Percentiles rank a stretch among this genome's conserved stretches.
Conservation (phyloP, 2,888 invertebrate species). For the Agrotis puta region DNA sequence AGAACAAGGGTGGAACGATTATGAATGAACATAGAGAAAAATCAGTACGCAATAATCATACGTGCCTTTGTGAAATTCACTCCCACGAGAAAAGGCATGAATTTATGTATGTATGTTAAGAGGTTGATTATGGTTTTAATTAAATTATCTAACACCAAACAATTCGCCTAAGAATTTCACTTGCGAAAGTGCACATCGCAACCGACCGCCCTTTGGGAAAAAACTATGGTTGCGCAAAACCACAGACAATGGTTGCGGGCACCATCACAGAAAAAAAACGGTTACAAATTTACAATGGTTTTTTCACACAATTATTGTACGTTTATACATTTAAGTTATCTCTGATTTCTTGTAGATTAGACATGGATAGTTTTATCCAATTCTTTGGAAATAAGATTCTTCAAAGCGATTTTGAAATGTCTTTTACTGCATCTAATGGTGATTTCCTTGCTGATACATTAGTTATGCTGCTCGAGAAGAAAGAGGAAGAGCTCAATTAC, state of each 20-base stretch:
- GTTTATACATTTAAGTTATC: slow-evolving; percentile 46
- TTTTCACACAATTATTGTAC: slow-evolving; percentile 60
- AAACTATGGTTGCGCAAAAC: slow-evolving; percentile 56
- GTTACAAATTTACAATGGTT: slow-evolving; percentile 45
- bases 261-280: slow-evolving; percentile 45
- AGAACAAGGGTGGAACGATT: background rate
- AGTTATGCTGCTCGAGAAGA: background rate
- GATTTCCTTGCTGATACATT: slow-evolving; percentile 4
- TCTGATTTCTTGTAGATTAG: slow-evolving; percentile 44
- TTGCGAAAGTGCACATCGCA: slow-evolving; percentile 55
- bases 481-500: slow-evolving; percentile 1
- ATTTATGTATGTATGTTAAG: slow-evolving; percentile 29
- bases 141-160: slow-evolving; percentile 38
- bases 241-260: slow-evolving; percentile 51
- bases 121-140: slow-evolving; percentile 24
- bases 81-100: slow-evolving; percentile 9
- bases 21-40: background rate
- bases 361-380: slow-evolving; percentile 39
- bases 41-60: background rate
- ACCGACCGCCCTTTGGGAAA: slow-evolving; percentile 55
- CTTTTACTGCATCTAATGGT: slow-evolving; percentile 5
- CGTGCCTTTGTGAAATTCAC: background rate
- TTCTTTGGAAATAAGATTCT: slow-evolving; percentile 44
- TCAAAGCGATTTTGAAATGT: slow-evolving; percentile 24
- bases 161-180: slow-evolving; percentile 50